A percentile compares a stretch with the other conserved stretches of the same genome.
Conservation (phyloP, 2,888 invertebrate genomes). For the Polydesmus complanatus region DNA sequence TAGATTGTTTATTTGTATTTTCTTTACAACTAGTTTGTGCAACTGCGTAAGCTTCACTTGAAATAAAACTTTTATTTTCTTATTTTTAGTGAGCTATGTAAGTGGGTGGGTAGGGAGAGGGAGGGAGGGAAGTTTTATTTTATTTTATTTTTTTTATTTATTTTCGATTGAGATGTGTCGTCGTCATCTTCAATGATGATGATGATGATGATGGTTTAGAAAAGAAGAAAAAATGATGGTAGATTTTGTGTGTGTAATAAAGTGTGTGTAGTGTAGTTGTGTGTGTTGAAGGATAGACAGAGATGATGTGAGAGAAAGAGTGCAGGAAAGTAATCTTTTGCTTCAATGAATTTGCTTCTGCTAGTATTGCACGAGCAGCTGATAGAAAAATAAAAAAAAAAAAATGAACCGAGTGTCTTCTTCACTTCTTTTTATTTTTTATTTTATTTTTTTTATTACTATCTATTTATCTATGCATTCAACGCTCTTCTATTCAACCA, state of each 20-base stretch:
- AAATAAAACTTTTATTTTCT: too few relatives aligned
- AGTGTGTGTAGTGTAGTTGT: neutral
- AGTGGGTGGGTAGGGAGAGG: neutral
- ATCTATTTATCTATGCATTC: neutral
- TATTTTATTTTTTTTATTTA: neutral
- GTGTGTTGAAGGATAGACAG: too few relatives aligned
- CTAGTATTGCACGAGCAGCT: neutral
- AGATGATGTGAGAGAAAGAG: too few relatives aligned
- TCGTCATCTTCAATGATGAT: neutral
- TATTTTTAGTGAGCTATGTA: too few relatives aligned
- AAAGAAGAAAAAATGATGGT: neutral
- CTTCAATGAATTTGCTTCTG: neutral
- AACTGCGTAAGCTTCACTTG: too few relatives aligned
- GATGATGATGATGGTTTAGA: neutral
- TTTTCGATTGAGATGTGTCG: neutral
- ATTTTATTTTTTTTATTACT: too few relatives aligned
- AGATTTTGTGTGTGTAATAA: neutral
- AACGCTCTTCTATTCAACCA: too few relatives aligned
- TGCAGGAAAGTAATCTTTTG: neutral
- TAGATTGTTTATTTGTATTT: too few relatives aligned
- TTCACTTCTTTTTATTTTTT: neutral
- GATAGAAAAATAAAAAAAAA: neutral
- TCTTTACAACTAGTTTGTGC: too few relatives aligned
- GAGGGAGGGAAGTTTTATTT: neutral
- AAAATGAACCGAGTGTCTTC: neutral